A percentile compares a stretch with the other conserved stretches of the same genome.
phyloP scores from a whole-genome alignment of 2,797 vertebrate genomes.

The Lindbergichthys nudifrons region DNA sequence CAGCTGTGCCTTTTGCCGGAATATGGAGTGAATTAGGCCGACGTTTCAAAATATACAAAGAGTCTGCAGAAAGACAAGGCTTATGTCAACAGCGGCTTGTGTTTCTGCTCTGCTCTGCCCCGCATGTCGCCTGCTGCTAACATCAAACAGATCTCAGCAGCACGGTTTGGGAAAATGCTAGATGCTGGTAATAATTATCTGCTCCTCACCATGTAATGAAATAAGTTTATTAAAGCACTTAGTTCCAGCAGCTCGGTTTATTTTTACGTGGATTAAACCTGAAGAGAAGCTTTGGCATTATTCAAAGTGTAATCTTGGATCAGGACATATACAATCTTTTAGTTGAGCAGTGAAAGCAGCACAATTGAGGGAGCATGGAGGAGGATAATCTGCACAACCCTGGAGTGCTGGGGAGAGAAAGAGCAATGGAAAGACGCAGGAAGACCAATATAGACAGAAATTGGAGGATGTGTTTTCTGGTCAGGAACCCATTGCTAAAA shows the following conservation, averaged over 20 bases:
- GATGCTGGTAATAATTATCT: conserved; percentile 65
- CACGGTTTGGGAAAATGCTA: conserved; percentile 37
- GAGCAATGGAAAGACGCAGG: conserved; percentile 68
- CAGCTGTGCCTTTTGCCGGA: conserved; percentile 60
- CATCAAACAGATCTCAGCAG: conserved; percentile 67
- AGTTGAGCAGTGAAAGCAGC: conserved; percentile 46
- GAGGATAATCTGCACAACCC: conserved; percentile 58
- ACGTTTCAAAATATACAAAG: conserved; percentile 76
- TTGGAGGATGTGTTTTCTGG: conserved; percentile 89
- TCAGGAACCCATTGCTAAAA: conserved; percentile 88
- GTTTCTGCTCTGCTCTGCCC: conserved; percentile 62
- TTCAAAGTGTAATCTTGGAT: conserved; percentile 54
- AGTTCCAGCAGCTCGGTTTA: conserved; percentile 47
- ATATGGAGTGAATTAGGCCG: conserved; percentile 69
- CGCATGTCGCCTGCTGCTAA: conserved; percentile 44
- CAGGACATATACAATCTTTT: conserved; percentile 21
- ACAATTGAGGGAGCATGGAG: conserved; percentile 55
- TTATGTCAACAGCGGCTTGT: conserved; percentile 73
- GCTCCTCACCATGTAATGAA: conserved; percentile 48
- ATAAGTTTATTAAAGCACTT: conserved; percentile 46
- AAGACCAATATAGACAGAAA: conserved; percentile 86
- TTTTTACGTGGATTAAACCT: conserved; percentile 54
- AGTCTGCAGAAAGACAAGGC: conserved; percentile 60
- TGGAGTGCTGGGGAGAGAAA: conserved; percentile 44
- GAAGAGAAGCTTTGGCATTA: conserved; percentile 45